Percentiles rank a stretch among this genome's conserved stretches.
phyloP scores from a whole-genome alignment of 30 jellyfish, hydroid and myxozoan genomes.

The Turritopsis dohrnii region DNA sequence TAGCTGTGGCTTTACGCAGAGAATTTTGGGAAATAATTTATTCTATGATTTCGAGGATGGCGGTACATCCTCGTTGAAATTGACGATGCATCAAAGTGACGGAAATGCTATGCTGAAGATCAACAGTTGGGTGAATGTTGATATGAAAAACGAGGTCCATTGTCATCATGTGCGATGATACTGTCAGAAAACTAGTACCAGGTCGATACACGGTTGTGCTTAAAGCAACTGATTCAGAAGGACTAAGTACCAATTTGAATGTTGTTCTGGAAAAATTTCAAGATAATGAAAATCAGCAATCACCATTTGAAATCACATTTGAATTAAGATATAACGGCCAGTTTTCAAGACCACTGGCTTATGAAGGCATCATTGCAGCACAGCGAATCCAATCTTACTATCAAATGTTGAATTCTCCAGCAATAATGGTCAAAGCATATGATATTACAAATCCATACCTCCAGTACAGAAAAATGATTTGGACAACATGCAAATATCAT shows the following conservation, averaged over 20 bases:
- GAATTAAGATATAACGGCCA: conserved; percentile 15
- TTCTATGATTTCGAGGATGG: conserved; percentile 89
- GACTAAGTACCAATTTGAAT: conserved; percentile 39
- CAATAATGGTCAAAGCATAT: conserved; percentile 31
- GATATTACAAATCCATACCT: conserved; percentile 23
- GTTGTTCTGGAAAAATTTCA: conserved; percentile 41
- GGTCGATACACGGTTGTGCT: neutral
- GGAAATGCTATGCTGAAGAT: conserved; percentile 1
- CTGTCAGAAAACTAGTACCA: conserved; percentile 8
- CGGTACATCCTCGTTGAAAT: conserved; percentile 38
- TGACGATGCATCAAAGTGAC: conserved; percentile 15
- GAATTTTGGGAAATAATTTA: conserved; percentile 16
- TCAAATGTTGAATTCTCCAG: conserved; percentile 17
- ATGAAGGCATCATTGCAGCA: conserved; percentile 33
- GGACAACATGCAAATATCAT: conserved; percentile 60
- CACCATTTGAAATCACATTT: conserved; percentile 49
- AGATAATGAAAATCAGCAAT: neutral
- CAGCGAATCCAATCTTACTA: conserved; percentile 29
- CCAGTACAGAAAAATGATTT: conserved; percentile 38
- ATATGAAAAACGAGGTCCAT: conserved; percentile 39
- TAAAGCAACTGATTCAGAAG: conserved; percentile 70
- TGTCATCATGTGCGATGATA: conserved; percentile 53
- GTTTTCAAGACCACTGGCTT: conserved; percentile 5
- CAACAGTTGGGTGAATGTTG: conserved; percentile 62
- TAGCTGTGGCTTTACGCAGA: conserved; percentile 47